phyloP scores from a whole-genome alignment of 1,140 invertebrate species.

The Drosophila arawakana region DNA sequence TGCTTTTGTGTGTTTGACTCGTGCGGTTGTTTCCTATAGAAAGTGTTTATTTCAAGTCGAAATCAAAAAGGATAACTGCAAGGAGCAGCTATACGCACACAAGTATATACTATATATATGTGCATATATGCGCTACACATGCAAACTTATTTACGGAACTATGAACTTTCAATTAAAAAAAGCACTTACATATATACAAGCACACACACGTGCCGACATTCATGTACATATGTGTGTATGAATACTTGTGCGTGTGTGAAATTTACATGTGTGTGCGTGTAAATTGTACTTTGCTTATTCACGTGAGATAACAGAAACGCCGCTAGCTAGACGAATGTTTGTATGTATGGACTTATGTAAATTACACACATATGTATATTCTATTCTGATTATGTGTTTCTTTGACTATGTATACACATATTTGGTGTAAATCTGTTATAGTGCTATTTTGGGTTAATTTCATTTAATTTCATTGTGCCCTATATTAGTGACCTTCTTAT shows the following conservation, averaged over 20 bases:
- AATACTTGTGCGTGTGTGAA: neutral
- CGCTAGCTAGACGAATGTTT: neutral
- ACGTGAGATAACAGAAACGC: slow-evolving; percentile 23
- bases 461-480: slow-evolving; percentile 50
- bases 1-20: slow-evolving; percentile 22
- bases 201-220: slow-evolving; percentile 3
- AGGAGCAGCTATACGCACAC: slow-evolving; percentile 9
- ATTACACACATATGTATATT: neutral
- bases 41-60: slow-evolving; percentile 9
- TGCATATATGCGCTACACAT: neutral
- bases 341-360: neutral
- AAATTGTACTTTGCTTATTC: slow-evolving; percentile 14
- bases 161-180: slow-evolving; percentile 9
- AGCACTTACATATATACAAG: slow-evolving; percentile 9
- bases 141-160: neutral
- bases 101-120: neutral
- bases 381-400: slow-evolving; percentile 11
- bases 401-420: slow-evolving; percentile 1
- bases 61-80: slow-evolving; percentile 22
- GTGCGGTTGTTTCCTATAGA: slow-evolving; percentile 17
- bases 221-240: slow-evolving; percentile 10
- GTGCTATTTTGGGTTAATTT: slow-evolving; percentile 49
- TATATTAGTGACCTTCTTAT: slow-evolving; percentile 76
- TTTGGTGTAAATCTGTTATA: slow-evolving; percentile 14
- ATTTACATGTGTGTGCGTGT: neutral